These are phyloP conservation scores for Nymphalis c-album DNA, from an alignment of 2,888 invertebrate species.

Conservation along the genomic window DNA sequence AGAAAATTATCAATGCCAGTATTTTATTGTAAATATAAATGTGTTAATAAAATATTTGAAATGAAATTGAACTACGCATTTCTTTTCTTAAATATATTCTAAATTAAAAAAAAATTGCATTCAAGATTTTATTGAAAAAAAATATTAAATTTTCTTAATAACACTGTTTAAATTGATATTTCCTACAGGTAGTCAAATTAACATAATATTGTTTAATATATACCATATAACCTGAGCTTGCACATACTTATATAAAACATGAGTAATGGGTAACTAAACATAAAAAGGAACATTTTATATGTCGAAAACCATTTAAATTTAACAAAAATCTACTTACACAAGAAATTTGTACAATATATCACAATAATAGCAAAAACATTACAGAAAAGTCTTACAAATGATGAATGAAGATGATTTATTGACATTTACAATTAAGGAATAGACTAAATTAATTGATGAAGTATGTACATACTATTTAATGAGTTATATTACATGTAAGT, in stretches of 20 bases:
- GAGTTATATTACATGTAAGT: constrained; percentile 48
- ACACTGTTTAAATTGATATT: constrained; percentile 64
- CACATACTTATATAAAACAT: constrained; percentile 62
- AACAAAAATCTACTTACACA: constrained; percentile 61
- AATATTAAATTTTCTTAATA: constrained; percentile 68
- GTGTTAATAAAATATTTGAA: constrained; percentile 74
- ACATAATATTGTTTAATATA: constrained; percentile 66
- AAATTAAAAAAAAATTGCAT: constrained; percentile 26
- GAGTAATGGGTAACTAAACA: constrained; percentile 51
- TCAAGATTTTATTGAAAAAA: constrained; percentile 75
- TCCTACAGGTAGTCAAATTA: constrained; percentile 58
- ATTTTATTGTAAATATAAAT: constrained; percentile 79
- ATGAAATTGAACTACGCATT: constrained; percentile 57
- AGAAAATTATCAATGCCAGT: constrained; percentile 75
- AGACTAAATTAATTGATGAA: constrained; percentile 24
- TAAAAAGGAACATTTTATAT: constrained; percentile 34
- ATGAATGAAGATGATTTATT: constrained; percentile 20
- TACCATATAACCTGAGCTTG: constrained; percentile 68
- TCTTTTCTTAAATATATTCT: constrained; percentile 42
- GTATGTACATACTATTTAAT: constrained; percentile 25
- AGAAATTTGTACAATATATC: constrained; percentile 78
- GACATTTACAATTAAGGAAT: constrained; percentile 47
- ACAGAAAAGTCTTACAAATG: constrained; percentile 35
- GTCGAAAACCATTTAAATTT: constrained; percentile 37
- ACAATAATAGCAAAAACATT: constrained; percentile 66